Percentiles rank a stretch among this genome's conserved stretches.
Evolutionary conservation across 35 echinoderm and acorn worm species (phyloP).

Genomic region (Chiridota heheva): DNA sequence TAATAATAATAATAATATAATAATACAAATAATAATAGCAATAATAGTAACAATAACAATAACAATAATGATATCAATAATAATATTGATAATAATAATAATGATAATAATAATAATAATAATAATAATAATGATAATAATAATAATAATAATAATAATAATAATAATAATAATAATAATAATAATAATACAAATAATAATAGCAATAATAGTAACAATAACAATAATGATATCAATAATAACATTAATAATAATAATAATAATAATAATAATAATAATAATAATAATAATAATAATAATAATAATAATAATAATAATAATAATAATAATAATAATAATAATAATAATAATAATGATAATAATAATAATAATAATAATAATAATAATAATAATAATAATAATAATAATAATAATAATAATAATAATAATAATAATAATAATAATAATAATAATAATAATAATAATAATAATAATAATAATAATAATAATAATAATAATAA

Average conservation of each 20-base stretch:
- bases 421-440: too few species aligned
- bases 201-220: background rate
- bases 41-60: conserved; percentile 44
- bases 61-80: conserved; percentile 46
- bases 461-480: too few species aligned
- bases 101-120: conserved; percentile 45
- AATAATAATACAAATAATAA: background rate
- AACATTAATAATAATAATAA: background rate
- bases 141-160: conserved; percentile 20
- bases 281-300: conserved; percentile 4
- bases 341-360: background rate
- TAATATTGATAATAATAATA: conserved; percentile 33
- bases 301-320: background rate
- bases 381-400: background rate
- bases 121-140: conserved; percentile 46
- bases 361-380: background rate
- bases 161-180: conserved; percentile 38
- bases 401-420: too few species aligned
- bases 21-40: conserved; percentile 19
- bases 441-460: too few species aligned
- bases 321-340: background rate
- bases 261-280: background rate
- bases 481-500: too few species aligned
- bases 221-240: background rate
- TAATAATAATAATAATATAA: conserved; percentile 15